Conservation (phyloP, 2,797 vertebrate species). For the Chrysocyon brachyurus region DNA sequence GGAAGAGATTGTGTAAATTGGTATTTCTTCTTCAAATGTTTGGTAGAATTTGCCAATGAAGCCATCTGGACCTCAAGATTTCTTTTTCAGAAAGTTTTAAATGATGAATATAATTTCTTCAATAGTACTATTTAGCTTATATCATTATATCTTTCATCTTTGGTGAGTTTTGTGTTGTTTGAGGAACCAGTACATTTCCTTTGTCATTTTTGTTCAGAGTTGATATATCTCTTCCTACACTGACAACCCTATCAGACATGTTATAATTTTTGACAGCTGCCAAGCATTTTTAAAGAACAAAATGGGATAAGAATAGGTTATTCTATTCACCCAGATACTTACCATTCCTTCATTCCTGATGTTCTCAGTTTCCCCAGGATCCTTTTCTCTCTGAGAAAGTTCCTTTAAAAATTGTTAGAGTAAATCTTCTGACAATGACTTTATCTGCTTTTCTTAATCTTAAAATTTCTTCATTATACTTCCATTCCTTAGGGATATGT, state of each 20-base stretch:
- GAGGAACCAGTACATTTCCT: not conserved
- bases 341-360: not conserved
- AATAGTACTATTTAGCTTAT: not conserved
- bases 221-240: not conserved
- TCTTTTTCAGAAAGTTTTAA: constrained; percentile 1
- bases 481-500: not conserved
- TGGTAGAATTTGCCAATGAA: constrained; percentile 39
- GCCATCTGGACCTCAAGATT: not conserved
- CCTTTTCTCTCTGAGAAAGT: not conserved
- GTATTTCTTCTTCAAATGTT: constrained; percentile 42
- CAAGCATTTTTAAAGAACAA: not conserved
- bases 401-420: constrained; percentile 10
- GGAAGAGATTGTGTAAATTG: constrained; percentile 21
- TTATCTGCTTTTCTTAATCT: not conserved
- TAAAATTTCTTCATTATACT: constrained; percentile 26
- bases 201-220: not conserved
- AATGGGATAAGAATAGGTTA: not conserved
- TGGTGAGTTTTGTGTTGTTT: not conserved
- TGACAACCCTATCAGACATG: not conserved
- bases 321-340: not conserved
- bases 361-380: not conserved
- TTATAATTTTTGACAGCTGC: not conserved
- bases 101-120: not conserved
- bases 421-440: not conserved
- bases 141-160: not conserved